These are phyloP conservation scores for Eudemis profundana DNA, from an alignment of 2,888 invertebrate genomes.

Conservation along the genomic window DNA sequence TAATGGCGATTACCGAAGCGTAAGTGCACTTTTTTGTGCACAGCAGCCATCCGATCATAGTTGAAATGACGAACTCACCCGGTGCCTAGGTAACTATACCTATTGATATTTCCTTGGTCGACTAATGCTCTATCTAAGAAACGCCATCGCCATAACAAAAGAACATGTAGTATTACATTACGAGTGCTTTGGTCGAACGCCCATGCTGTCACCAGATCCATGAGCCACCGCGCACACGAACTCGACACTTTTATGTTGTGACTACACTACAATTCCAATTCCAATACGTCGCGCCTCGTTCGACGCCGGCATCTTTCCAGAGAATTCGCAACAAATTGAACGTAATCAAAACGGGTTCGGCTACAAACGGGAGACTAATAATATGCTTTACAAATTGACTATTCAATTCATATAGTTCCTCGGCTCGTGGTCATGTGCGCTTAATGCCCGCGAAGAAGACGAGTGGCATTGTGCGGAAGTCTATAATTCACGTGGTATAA, in stretches of 20 bases:
- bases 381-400: slow-evolving; percentile 38
- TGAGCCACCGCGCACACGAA: slow-evolving; percentile 29
- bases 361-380: slow-evolving; percentile 26
- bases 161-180: slow-evolving; percentile 27
- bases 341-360: slow-evolving; percentile 34
- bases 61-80: no score
- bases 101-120: slow-evolving; percentile 15
- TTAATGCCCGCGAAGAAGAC: slow-evolving; percentile 19
- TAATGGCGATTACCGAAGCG: neutral
- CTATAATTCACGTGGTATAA: slow-evolving; percentile 42
- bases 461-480: slow-evolving; percentile 36
- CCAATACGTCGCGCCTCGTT: slow-evolving; percentile 21
- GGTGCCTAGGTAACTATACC: no score
- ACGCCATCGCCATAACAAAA: slow-evolving; percentile 5
- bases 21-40: no score
- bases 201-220: slow-evolving; percentile 41
- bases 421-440: slow-evolving; percentile 37
- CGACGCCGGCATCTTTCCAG: slow-evolving; percentile 25
- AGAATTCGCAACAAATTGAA: slow-evolving; percentile 37
- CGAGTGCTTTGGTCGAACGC: slow-evolving; percentile 30
- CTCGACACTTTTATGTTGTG: slow-evolving; percentile 42
- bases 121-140: slow-evolving; percentile 11
- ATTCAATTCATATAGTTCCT: slow-evolving; percentile 33
- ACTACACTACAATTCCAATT: slow-evolving; percentile 39
- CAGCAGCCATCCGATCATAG: no score